Evolutionary conservation across 2,888 invertebrate species (phyloP).

Genomic region (Ormia ochracea): DNA sequence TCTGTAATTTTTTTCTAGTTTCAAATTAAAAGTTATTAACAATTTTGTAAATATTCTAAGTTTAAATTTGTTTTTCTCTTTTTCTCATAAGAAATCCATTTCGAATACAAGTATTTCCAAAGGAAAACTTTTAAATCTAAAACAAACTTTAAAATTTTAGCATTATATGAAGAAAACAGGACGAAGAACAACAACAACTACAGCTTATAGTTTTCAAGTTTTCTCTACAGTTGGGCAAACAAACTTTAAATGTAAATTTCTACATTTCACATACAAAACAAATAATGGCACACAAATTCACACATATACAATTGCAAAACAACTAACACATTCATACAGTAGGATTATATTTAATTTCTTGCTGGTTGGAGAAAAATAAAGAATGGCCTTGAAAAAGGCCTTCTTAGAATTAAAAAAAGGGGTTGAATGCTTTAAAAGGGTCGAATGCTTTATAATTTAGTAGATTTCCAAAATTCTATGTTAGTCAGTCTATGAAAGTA

Average conservation of each 20-base stretch:
- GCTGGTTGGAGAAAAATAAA: not conserved
- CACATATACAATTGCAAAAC: not conserved
- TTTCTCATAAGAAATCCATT: constrained; percentile 19
- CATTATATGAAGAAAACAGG: constrained; percentile 18
- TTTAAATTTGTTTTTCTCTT: not conserved
- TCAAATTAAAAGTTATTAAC: not conserved
- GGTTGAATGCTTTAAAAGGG: not conserved
- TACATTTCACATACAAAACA: constrained; percentile 39
- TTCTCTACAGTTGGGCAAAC: constrained; percentile 37
- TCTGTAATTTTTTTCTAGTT: not conserved
- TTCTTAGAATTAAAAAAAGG: too few relatives aligned
- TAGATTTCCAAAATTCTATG: too few relatives aligned
- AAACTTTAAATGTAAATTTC: constrained; percentile 55
- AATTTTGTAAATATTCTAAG: not conserved
- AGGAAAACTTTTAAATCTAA: constrained; percentile 30
- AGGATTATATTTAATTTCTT: not conserved
- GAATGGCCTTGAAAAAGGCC: not conserved
- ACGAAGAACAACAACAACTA: constrained; percentile 13
- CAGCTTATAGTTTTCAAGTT: constrained; percentile 21
- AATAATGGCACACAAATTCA: constrained; percentile 11
- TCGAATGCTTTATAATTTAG: too few relatives aligned
- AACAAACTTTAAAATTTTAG: constrained; percentile 37
- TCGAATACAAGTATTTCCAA: not conserved
- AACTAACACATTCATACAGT: not conserved
- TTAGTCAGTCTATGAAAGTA: too few relatives aligned